Evolutionary conservation across 2,797 vertebrate species (phyloP).

Genomic region (Calcarius lapponicus): DNA sequence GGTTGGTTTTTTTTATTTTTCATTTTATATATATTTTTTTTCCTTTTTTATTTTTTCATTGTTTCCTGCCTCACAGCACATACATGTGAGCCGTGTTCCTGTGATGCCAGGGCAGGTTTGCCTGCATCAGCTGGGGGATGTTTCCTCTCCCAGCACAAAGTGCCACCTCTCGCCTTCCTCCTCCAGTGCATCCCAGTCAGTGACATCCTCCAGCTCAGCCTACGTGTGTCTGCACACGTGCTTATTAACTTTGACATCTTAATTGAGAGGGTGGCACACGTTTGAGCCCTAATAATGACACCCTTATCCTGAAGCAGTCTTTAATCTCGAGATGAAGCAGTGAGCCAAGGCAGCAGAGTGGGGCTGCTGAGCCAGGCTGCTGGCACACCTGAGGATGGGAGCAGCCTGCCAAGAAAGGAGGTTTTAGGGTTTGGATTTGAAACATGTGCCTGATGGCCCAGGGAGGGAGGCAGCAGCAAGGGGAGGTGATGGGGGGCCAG

Average conservation of each 20-base stretch:
- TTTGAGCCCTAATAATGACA: not conserved
- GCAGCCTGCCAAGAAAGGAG: not conserved
- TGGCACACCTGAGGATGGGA: fast-evolving
- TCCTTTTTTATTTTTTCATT: not conserved
- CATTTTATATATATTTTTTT: no score
- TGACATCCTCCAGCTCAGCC: not conserved
- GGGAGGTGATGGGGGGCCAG: fast-evolving
- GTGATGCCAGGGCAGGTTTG: fast-evolving
- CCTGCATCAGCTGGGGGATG: not conserved
- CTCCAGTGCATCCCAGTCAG: not conserved
- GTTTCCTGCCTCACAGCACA: not conserved
- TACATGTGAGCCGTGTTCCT: fast-evolving
- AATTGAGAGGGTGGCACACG: fast-evolving
- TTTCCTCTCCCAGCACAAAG: not conserved
- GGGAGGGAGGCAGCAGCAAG: fast-evolving
- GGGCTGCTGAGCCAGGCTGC: not conserved
- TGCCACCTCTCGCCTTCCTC: not conserved
- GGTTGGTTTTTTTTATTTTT: not conserved
- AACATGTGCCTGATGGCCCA: fast-evolving
- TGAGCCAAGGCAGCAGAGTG: not conserved
- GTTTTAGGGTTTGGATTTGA: not conserved
- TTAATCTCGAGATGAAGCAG: not conserved
- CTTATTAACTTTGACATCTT: not conserved
- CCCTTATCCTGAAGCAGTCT: not conserved
- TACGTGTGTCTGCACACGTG: fast-evolving